These are phyloP conservation scores for Ondatra zibethicus DNA, from an alignment of 2,113 vertebrate species.

Conservation along the genomic window DNA sequence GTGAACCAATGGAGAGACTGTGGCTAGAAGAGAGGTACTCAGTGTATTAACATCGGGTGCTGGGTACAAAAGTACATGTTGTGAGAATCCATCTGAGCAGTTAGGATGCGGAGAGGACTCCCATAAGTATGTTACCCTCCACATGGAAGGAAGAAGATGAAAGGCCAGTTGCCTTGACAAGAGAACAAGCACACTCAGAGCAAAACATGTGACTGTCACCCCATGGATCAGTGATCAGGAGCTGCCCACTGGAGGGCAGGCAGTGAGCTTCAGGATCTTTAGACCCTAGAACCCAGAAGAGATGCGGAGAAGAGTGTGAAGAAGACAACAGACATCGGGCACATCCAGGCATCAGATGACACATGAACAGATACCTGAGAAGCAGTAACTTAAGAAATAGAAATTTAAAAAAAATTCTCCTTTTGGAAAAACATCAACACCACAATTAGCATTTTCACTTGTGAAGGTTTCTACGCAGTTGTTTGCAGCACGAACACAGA, in stretches of 20 bases:
- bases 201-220: neutral
- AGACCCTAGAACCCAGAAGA: neutral
- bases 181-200: conserved; percentile 4
- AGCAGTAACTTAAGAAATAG: neutral
- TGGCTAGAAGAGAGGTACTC: neutral
- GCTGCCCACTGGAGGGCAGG: neutral
- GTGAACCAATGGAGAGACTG: neutral
- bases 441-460: neutral
- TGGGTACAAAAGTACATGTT: neutral
- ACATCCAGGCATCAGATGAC: neutral
- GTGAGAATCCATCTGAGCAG: neutral
- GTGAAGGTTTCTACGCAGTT: neutral
- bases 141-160: neutral
- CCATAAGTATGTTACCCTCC: neutral
- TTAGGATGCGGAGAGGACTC: neutral
- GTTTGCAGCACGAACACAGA: neutral
- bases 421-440: conserved; percentile 24
- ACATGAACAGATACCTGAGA: neutral
- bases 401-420: neutral
- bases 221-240: neutral
- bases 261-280: neutral
- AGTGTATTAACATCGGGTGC: neutral
- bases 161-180: neutral
- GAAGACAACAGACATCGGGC: neutral
- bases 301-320: neutral